A percentile compares a stretch with the other conserved stretches of the same genome.
phyloP scores from a whole-genome alignment of 2,797 vertebrate species.

The Poeciliopsis paucimaculata region DNA sequence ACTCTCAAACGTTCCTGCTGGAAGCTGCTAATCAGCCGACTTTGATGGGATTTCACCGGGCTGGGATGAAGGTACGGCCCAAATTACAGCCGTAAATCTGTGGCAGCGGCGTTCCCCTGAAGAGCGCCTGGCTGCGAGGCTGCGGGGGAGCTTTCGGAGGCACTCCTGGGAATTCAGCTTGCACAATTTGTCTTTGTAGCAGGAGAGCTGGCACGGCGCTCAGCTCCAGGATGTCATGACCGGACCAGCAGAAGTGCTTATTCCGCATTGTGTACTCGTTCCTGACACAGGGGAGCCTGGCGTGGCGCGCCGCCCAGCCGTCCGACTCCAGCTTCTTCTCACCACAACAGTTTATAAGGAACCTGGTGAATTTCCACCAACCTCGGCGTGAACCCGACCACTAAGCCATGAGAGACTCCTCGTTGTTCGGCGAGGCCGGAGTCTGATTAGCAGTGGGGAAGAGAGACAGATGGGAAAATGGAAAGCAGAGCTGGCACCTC shows the following conservation, averaged over 20 bases:
- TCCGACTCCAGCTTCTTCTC: slow-evolving; percentile 70
- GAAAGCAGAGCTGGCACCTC: slow-evolving; percentile 79
- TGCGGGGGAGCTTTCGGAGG: slow-evolving; percentile 63
- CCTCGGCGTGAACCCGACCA: slow-evolving; percentile 76
- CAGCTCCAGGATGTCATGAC: slow-evolving; percentile 77
- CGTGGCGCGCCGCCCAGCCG: slow-evolving; percentile 69
- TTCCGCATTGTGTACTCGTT: slow-evolving; percentile 77
- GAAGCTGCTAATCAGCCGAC: slow-evolving; percentile 55
- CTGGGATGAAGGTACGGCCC: slow-evolving; percentile 61
- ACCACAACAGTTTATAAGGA: slow-evolving; percentile 74
- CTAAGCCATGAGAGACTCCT: slow-evolving; percentile 75
- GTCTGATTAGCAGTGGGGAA: slow-evolving; percentile 76
- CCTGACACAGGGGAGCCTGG: slow-evolving; percentile 74
- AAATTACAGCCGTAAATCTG: slow-evolving; percentile 73
- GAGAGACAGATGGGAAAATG: slow-evolving; percentile 74
- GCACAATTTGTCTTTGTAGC: slow-evolving; percentile 83
- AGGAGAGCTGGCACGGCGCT: slow-evolving; percentile 71
- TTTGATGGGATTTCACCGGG: slow-evolving; percentile 52
- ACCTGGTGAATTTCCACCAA: slow-evolving; percentile 79
- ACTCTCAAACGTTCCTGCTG: slow-evolving; percentile 24
- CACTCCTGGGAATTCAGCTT: slow-evolving; percentile 78
- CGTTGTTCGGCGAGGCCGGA: slow-evolving; percentile 70
- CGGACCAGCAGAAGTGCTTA: slow-evolving; percentile 77
- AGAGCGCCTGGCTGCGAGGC: slow-evolving; percentile 65
- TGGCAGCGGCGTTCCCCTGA: slow-evolving; percentile 60